Base-by-base conservation (phyloP, 2,797 vertebrate species). In the Urocyon cinereoargenteus region DNA sequence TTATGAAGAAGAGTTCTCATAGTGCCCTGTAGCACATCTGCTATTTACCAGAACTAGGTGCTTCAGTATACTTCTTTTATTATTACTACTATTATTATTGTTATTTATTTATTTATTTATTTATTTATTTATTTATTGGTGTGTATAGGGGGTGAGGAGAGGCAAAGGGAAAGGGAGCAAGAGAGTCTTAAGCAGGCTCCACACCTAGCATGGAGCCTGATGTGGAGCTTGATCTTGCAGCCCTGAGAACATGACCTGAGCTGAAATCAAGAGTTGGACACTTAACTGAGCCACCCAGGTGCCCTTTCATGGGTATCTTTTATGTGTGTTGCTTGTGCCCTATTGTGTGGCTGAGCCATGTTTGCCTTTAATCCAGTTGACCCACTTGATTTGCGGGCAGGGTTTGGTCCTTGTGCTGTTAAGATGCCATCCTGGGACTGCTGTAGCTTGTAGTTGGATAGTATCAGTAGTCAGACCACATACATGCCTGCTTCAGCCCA, bases 191-290 rank as follows among this genome's bases (percentile, higher is more conserved):
- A 5, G n/a, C 18, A 68, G 66, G 66, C n/a, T 68, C 34, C 66
- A 68, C 18, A 68, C 31, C 18, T 68, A 68, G 16, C 18, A 19
- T 34, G 18, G 66, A 68, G 8, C n/a, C 66, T n/a, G 34, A 34
- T 10, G 1, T 19, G 16, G 15, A 18, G n/a, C n/a, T 68, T 8
- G 0, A 19, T 34, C 66, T 34, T 9, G 34, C 9, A 68, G 21
- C 66, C n/a, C 18, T 34, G 66, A 68, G n/a, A 34, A 16, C 7
- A 9, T 68, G 66, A 68, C 18, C 66, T 68, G n/a, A 68, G 18
- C n/a, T n/a, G 34, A 68, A 68, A 68, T 68, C 9, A 57, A 57
- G 18, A 68, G n/a, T 34, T 15, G 5, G 66, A 21, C n/a, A 68
- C n/a, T 34, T 21, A 34, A 68, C 40, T 45, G 40, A 45, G 40